Evolutionary conservation across 2,888 invertebrate genomes (phyloP).

Genomic region (Pardosa pseudoannulata): DNA sequence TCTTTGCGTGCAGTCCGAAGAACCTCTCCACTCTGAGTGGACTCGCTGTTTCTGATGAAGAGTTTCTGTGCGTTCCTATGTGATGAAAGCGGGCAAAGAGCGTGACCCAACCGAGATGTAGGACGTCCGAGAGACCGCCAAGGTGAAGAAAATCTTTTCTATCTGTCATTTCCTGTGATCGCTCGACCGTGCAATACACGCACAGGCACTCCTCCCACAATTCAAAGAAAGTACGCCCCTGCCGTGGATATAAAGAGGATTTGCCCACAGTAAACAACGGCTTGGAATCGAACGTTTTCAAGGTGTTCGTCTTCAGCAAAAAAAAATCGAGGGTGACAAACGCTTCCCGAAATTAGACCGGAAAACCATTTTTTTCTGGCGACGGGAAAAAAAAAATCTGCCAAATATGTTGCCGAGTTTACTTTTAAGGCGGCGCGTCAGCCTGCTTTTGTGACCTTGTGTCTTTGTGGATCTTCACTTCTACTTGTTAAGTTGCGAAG

Average conservation of each 20-base stretch:
- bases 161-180: neutral
- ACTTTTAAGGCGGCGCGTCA: too few species aligned
- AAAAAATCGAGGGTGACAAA: too few species aligned
- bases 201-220: neutral
- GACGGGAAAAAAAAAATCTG: too few species aligned
- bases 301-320: too few species aligned
- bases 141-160: neutral
- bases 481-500: too few species aligned
- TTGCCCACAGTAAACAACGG: neutral
- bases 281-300: too few species aligned
- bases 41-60: neutral
- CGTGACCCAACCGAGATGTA: neutral
- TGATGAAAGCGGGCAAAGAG: neutral
- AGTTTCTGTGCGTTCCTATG: neutral
- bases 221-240: slow-evolving; percentile 6
- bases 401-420: too few species aligned
- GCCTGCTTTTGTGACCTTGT: too few species aligned
- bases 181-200: neutral
- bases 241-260: neutral
- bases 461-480: too few species aligned
- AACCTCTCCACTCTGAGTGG: neutral
- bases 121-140: neutral
- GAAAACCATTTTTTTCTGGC: too few species aligned
- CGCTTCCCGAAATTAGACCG: too few species aligned
- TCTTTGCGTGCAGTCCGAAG: too few species aligned